Percentiles rank a stretch among this genome's conserved stretches.
These are phyloP conservation scores for Neoitamus cyanurus DNA, from an alignment of 2,888 invertebrate species.

Conservation along the genomic window DNA sequence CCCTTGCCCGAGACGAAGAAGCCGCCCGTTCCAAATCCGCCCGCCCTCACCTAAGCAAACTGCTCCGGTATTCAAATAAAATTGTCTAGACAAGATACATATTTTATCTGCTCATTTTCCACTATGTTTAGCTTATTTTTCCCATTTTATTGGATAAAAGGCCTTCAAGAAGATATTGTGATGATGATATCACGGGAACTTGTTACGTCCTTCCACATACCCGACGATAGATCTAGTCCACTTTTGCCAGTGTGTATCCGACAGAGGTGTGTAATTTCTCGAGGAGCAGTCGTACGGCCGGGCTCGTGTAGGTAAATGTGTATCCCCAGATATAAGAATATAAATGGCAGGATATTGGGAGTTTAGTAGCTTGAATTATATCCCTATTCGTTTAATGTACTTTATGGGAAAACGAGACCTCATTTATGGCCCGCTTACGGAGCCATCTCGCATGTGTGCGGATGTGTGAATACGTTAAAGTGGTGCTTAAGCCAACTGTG, in stretches of 20 bases:
- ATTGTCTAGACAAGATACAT: conserved; percentile 43
- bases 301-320: conserved; percentile 19
- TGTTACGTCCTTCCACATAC: conserved; percentile 35
- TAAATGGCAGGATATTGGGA: conserved; percentile 46
- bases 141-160: conserved; percentile 46
- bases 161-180: conserved; percentile 45
- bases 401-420: conserved; percentile 44
- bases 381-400: conserved; percentile 46
- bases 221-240: conserved; percentile 6
- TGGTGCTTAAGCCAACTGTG: conserved; percentile 39
- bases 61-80: conserved; percentile 35
- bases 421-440: conserved; percentile 43
- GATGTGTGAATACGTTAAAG: conserved; percentile 36
- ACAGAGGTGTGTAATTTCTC: conserved; percentile 34
- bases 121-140: conserved; percentile 44
- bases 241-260: conserved; percentile 5
- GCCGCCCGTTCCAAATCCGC: not conserved
- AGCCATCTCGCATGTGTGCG: conserved; percentile 13
- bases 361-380: conserved; percentile 46
- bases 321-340: conserved; percentile 41
- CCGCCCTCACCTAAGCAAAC: not conserved
- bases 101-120: conserved; percentile 45
- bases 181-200: conserved; percentile 46
- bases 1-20: not conserved
- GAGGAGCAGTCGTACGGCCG: not conserved